A percentile compares a stretch with the other conserved stretches of the same genome.
Conservation (phyloP, 2,797 vertebrate genomes). For the Lycodopsis pacificus region DNA sequence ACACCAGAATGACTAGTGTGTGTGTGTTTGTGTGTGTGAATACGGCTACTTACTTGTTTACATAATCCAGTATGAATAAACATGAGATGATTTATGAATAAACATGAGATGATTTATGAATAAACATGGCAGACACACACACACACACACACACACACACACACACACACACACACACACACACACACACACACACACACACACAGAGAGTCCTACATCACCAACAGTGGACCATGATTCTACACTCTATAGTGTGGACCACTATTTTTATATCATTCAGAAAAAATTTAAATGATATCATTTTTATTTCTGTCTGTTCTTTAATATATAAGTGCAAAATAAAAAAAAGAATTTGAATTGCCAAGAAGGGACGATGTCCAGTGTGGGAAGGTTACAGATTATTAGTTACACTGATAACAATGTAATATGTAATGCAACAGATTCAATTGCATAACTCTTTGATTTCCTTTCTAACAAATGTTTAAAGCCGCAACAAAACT, state of each 20-base stretch:
- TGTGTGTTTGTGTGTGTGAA: conserved; percentile 32
- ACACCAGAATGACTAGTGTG: conserved; percentile 27
- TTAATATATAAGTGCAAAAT: too few relatives aligned
- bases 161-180: not conserved
- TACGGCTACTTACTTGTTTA: conserved; percentile 59
- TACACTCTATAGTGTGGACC: not conserved
- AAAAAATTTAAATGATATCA: too few relatives aligned
- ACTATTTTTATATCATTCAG: not conserved
- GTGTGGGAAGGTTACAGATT: too few relatives aligned
- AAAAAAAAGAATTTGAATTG: too few relatives aligned
- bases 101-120: conserved; percentile 77
- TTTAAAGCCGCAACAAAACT: too few relatives aligned
- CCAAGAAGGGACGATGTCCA: not conserved
- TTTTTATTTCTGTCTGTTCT: not conserved
- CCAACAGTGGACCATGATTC: not conserved
- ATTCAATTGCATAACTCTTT: too few relatives aligned
- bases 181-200: not conserved
- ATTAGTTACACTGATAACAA: too few relatives aligned
- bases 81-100: conserved; percentile 78
- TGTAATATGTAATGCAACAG: too few relatives aligned
- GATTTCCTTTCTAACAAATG: too few relatives aligned
- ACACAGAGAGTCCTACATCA: not conserved
- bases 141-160: not conserved
- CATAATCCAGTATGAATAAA: conserved; percentile 78
- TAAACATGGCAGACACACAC: conserved; percentile 60